phyloP scores from a whole-genome alignment of 2,888 invertebrate species.

The Hoplodrina ambigua region DNA sequence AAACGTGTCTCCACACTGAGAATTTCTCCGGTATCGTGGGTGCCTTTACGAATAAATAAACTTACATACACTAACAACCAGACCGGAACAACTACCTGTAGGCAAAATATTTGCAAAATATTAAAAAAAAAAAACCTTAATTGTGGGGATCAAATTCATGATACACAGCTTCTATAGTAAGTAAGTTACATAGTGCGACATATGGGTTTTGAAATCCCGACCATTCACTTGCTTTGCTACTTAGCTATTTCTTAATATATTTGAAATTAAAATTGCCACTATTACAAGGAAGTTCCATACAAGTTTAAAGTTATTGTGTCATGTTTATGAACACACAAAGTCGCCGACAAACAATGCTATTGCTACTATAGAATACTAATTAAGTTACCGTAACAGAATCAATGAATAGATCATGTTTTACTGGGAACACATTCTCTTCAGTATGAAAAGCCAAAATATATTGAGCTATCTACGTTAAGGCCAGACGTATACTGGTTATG shows the following conservation, averaged over 20 bases:
- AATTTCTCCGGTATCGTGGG: too few relatives aligned
- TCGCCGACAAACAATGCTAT: conserved; percentile 52
- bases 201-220: too few relatives aligned
- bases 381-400: conserved; percentile 4
- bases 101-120: too few relatives aligned
- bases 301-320: conserved; percentile 40
- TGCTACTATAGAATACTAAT: conserved; percentile 51
- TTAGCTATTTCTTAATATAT: neutral
- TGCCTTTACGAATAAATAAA: too few relatives aligned
- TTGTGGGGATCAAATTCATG: too few relatives aligned
- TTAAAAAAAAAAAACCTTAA: too few relatives aligned
- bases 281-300: conserved; percentile 47
- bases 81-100: too few relatives aligned
- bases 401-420: conserved; percentile 9
- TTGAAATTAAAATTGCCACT: neutral
- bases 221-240: too few relatives aligned
- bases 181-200: too few relatives aligned
- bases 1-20: too few relatives aligned
- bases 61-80: too few relatives aligned
- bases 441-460: neutral
- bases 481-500: conserved; percentile 7
- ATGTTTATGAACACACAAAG: conserved; percentile 47
- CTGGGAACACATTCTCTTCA: accelerated
- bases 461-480: neutral
- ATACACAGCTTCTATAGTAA: too few relatives aligned